Evolutionary conservation across 1,140 invertebrate genomes (phyloP), one percentile per base, ranked within the genome.

Genomic region (Cotesia typhae): DNA sequence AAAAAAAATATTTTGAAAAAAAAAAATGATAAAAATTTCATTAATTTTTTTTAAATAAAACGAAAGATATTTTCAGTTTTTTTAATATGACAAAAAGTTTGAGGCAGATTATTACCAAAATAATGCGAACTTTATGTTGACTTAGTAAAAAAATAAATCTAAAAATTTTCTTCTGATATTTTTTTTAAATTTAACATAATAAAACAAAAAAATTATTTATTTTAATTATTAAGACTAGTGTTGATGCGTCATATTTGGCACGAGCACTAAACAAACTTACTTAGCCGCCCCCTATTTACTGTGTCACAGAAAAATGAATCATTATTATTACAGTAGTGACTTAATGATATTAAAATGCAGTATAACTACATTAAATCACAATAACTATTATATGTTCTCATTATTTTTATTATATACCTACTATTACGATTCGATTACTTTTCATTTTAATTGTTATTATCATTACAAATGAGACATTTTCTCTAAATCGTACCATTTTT

Each of bases 331-430:
- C 41, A 47, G 41, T 47, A 47, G 37, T 63, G 60, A 63, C 28
- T 63, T 63, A 63, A 63, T 63, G 10, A 63, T 14, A 63, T 28
- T 63, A 28, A 63, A 63, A 63, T 63, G 60, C 35, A 63, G 7
- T 12, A 12, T 47, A 47, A 47, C 6, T 47, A 47, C 6, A 47
- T 6, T 10, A 47, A 47, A 47, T 10, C 41, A 47, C 41, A 9
- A 47, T 41, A 4, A 60, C 17, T 41, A 38, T 64, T 14, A 64
- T n/a, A 64, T 64, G 17, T 38, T 17, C 28, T 9, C 37, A 37
- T 38, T 64, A 14, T 14, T 14, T 37, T 12, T n/a, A 14, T 9
- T 64, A 14, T 28, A 28, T 28, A 28, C 28, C 28, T 28, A 28
- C 28, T 28, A 28, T 1, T 28, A 28, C 3, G 28, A 28, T 28